Evolutionary conservation across 2,888 invertebrate species (phyloP).

Genomic region (Drosophila eohydei): DNA sequence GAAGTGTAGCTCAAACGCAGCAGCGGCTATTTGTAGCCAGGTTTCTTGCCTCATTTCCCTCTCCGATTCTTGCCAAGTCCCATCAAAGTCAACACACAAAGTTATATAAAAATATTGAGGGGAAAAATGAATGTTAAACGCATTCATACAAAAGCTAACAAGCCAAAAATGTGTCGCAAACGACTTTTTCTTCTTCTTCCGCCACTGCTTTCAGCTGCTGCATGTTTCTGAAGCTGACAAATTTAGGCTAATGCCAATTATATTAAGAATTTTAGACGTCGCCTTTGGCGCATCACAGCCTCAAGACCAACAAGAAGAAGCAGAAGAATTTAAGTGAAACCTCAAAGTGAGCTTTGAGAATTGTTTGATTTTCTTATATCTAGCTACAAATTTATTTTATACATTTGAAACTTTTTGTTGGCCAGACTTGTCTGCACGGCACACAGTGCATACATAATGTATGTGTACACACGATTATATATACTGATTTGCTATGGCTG

Average conservation of each 20-base stretch:
- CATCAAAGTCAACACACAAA: conserved; percentile 14
- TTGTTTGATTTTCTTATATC: background rate
- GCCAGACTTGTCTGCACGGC: conserved; percentile 8
- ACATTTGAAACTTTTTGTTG: background rate
- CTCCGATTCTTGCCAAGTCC: background rate
- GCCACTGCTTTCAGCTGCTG: background rate
- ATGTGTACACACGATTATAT: background rate
- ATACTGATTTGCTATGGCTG: conserved; percentile 16
- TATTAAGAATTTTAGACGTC: conserved; percentile 31
- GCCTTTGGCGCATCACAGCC: conserved; percentile 4
- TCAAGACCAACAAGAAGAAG: background rate
- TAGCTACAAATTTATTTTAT: background rate
- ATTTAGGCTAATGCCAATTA: conserved; percentile 63
- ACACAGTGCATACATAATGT: background rate
- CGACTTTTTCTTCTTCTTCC: background rate
- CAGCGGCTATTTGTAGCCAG: background rate
- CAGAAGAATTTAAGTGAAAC: conserved; percentile 2
- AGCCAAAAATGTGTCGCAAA: conserved; percentile 49
- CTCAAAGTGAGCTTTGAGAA: conserved; percentile 15
- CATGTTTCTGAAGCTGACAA: conserved; percentile 4
- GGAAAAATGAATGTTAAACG: conserved; percentile 34
- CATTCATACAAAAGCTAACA: conserved; percentile 57
- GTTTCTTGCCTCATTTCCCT: background rate
- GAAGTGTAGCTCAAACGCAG: background rate
- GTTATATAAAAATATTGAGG: background rate